Conservation (phyloP, 2,888 invertebrate genomes). For the Sinodicranocentrus sp. region DNA sequence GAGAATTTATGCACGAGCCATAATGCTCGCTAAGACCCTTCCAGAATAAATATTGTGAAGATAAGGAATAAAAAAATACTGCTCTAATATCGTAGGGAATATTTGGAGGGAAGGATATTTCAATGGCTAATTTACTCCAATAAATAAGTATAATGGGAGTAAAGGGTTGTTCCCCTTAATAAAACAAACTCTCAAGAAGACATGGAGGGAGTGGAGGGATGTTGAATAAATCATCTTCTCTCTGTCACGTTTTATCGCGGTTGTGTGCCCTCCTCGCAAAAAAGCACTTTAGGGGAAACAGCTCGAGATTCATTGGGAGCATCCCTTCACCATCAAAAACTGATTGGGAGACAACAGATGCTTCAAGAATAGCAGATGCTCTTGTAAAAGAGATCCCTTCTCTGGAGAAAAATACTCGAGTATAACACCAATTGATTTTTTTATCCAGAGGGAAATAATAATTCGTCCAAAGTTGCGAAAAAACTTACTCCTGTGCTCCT, state of each 20-base stretch:
- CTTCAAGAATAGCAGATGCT: no score
- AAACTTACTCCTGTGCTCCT: no score
- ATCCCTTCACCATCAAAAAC: no score
- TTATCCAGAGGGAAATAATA: no score
- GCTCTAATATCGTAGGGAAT: not conserved
- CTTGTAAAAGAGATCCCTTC: no score
- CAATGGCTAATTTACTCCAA: not conserved
- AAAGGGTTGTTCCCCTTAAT: not conserved
- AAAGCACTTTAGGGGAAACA: no score
- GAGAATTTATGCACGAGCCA: not conserved
- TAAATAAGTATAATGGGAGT: constrained; percentile 7
- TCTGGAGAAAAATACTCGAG: no score
- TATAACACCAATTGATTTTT: no score
- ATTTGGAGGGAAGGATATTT: not conserved
- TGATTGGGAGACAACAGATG: no score
- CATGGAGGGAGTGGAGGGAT: not conserved
- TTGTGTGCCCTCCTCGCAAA: no score
- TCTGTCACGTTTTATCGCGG: constrained; percentile 22
- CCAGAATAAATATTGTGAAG: not conserved
- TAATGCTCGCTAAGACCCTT: not conserved
- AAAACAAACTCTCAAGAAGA: not conserved
- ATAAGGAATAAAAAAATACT: not conserved
- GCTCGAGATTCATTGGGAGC: no score
- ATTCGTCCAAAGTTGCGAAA: no score
- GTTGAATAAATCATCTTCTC: constrained; percentile 32